Conservation (phyloP, 2,113 vertebrate species). For the Oryctolagus cuniculus region DNA sequence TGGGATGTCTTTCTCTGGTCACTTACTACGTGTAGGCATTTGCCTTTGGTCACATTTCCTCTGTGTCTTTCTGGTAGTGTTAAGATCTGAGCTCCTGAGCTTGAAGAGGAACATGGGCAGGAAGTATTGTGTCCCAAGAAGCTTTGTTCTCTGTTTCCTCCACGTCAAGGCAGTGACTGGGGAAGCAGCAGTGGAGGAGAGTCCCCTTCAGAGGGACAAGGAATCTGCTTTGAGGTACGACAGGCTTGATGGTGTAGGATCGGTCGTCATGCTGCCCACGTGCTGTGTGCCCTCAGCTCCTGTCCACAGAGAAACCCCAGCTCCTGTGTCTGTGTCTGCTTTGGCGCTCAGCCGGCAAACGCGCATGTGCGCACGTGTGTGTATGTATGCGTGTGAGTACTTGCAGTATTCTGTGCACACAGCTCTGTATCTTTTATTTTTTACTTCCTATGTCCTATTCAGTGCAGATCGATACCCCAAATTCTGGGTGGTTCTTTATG, state of each 20-base stretch:
- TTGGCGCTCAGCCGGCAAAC: too few relatives aligned
- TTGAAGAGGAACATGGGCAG: background rate
- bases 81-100: background rate
- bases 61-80: background rate
- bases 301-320: background rate
- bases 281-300: background rate
- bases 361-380: too few relatives aligned
- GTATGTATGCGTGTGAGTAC: too few relatives aligned
- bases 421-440: background rate
- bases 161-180: background rate
- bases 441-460: background rate
- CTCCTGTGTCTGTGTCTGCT: background rate
- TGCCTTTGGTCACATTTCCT: background rate
- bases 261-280: background rate
- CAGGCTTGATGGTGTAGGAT: too few relatives aligned
- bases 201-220: background rate
- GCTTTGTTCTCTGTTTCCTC: background rate
- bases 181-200: background rate
- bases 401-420: background rate
- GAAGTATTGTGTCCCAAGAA: background rate
- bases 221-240: background rate
- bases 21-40: background rate
- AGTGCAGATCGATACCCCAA: background rate
- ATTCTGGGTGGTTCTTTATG: background rate
- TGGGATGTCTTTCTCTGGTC: background rate